Evolutionary conservation across 2,797 vertebrate genomes (phyloP).

Genomic region (Epinephelus awoara): DNA sequence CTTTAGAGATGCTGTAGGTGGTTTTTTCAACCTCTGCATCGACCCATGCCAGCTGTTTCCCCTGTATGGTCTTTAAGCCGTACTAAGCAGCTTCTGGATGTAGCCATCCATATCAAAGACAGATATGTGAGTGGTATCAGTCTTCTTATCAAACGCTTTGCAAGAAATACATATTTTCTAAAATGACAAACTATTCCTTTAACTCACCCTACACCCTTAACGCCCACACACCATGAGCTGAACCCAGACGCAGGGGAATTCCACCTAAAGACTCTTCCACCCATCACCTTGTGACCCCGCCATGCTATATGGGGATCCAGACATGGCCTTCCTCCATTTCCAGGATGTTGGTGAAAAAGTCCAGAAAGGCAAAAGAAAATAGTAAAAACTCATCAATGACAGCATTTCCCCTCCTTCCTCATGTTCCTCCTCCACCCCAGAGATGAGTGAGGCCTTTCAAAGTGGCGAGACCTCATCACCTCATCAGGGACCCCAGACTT

Average conservation of each 20-base stretch:
- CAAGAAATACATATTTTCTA: neutral
- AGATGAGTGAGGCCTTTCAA: conserved; percentile 49
- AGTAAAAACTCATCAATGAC: conserved; percentile 55
- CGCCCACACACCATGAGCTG: conserved; percentile 19
- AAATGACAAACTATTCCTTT: neutral
- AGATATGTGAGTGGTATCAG: neutral
- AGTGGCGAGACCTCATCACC: conserved; percentile 64
- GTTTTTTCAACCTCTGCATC: neutral
- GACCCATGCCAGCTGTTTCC: neutral
- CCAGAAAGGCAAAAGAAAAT: conserved; percentile 63
- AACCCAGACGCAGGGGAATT: conserved; percentile 57
- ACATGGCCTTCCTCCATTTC: conserved; percentile 56
- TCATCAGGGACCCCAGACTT: conserved; percentile 65
- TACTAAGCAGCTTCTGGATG: neutral
- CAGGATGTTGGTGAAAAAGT: conserved; percentile 53
- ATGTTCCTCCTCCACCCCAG: conserved; percentile 38
- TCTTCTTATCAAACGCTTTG: neutral
- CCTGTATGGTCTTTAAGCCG: neutral
- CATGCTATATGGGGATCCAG: conserved; percentile 59
- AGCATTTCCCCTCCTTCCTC: conserved; percentile 69
- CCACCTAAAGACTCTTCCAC: conserved; percentile 47
- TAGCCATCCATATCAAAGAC: neutral
- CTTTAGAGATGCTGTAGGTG: neutral
- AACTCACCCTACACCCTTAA: neutral
- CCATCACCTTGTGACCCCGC: conserved; percentile 59